Evolutionary conservation across 2,113 vertebrate genomes (phyloP).

Genomic region (Thamnophis sirtalis): DNA sequence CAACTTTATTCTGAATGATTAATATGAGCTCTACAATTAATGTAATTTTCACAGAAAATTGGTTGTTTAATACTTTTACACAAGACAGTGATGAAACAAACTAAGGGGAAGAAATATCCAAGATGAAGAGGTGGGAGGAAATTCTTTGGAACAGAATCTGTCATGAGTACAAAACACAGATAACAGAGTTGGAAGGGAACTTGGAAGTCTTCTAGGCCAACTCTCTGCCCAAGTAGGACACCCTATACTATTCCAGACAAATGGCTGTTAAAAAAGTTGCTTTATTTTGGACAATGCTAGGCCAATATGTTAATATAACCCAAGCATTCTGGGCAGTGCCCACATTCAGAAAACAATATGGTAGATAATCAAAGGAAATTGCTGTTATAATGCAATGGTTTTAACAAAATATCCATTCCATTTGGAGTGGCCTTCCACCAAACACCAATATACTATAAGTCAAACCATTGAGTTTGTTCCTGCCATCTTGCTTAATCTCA

Average conservation of each 20-base stretch:
- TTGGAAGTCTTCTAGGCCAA: not conserved
- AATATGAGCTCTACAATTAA: not conserved
- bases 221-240: not conserved
- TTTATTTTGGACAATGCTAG: not conserved
- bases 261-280: not conserved
- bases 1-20: conserved; percentile 22
- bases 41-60: conserved; percentile 3
- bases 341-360: too few relatives aligned
- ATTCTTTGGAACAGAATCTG: not conserved
- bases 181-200: not conserved
- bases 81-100: not conserved
- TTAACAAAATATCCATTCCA: not conserved
- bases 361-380: too few relatives aligned
- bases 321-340: too few relatives aligned
- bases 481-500: not conserved
- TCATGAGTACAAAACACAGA: not conserved
- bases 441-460: not conserved
- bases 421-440: not conserved
- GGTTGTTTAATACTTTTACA: conserved; percentile 18
- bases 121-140: not conserved
- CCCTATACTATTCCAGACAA: not conserved
- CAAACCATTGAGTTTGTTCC: not conserved
- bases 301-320: not conserved
- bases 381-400: not conserved
- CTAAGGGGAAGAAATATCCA: not conserved